These are phyloP conservation scores for Fundulus diaphanus DNA, from an alignment of 2,797 vertebrate genomes.

Conservation along the genomic window DNA sequence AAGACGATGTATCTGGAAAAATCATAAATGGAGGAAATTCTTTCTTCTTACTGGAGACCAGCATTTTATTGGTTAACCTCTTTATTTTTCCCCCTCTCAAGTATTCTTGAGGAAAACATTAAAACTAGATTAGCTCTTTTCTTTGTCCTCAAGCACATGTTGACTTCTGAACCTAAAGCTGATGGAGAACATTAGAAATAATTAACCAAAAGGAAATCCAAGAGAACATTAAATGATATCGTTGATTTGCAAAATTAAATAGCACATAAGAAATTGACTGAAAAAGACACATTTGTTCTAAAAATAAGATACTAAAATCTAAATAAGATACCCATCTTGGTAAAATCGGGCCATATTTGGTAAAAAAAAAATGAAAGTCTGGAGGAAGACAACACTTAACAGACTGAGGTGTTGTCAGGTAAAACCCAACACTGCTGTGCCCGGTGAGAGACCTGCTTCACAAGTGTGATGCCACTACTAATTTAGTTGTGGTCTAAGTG, in stretches of 20 bases:
- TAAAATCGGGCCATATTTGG: background rate
- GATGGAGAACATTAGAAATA: background rate
- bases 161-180: slow-evolving; percentile 30
- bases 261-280: background rate
- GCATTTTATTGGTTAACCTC: background rate
- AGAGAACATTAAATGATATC: background rate
- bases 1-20: slow-evolving; percentile 7
- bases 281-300: background rate
- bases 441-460: background rate
- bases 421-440: background rate
- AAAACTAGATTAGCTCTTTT: background rate
- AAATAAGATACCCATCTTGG: background rate
- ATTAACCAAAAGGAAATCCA: background rate
- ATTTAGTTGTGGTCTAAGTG: background rate
- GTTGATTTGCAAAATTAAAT: background rate
- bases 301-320: background rate
- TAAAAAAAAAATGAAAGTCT: background rate
- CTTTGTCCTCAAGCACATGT: slow-evolving; percentile 12
- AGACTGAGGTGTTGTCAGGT: background rate
- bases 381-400: background rate
- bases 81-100: slow-evolving; percentile 17
- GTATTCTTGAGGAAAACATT: slow-evolving; percentile 25
- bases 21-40: background rate
- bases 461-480: background rate
- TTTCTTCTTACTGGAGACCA: background rate